phyloP scores from a whole-genome alignment of 2,113 vertebrate genomes.

The Protobothrops flavoviridis region DNA sequence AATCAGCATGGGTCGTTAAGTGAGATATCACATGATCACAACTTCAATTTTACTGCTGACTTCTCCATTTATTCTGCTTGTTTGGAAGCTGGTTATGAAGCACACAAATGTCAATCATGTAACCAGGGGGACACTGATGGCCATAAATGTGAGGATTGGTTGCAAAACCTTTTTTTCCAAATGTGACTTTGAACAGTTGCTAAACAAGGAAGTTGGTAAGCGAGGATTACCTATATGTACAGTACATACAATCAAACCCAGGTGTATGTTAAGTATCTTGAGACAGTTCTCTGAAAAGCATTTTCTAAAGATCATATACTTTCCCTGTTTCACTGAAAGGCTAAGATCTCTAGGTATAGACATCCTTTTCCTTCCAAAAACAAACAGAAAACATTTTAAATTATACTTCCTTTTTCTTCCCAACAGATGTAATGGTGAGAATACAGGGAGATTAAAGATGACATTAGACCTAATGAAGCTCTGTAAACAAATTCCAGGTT shows the following conservation, averaged over 20 bases:
- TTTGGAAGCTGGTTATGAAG: neutral
- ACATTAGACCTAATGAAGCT: neutral
- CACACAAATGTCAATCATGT: neutral
- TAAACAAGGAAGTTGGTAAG: neutral
- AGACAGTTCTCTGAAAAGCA: neutral
- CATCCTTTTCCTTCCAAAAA: neutral
- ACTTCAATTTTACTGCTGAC: neutral
- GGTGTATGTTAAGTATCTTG: neutral
- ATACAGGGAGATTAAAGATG: neutral
- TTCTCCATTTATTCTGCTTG: neutral
- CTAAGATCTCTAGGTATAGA: neutral
- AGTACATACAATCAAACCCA: neutral
- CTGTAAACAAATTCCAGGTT: neutral
- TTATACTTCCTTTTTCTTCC: neutral
- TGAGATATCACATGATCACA: neutral
- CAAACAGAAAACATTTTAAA: neutral
- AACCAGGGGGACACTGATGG: neutral
- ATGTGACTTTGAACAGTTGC: neutral
- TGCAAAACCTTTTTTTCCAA: neutral
- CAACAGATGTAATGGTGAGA: neutral
- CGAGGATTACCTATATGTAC: neutral
- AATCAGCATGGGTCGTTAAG: neutral
- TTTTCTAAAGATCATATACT: neutral
- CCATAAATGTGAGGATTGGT: neutral
- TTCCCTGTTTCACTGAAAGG: neutral